Evolutionary conservation across 2,888 invertebrate genomes (phyloP).

Genomic region (Crocallis elinguaria): DNA sequence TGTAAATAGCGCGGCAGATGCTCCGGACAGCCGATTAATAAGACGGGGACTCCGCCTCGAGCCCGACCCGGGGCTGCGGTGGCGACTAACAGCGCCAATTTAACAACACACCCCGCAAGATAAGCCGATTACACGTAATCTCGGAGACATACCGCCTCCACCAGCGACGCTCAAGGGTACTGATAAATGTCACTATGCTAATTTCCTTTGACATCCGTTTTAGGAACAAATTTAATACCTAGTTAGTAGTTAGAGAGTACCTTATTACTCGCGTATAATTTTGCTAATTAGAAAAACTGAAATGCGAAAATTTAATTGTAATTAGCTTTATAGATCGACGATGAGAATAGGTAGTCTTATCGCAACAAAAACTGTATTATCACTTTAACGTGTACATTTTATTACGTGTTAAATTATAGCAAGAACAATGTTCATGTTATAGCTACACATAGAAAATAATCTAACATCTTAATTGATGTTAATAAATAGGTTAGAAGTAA

Average conservation of each 20-base stretch:
- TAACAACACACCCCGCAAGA: conserved; percentile 61
- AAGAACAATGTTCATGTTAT: conserved; percentile 30
- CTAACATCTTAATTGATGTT: conserved; percentile 46
- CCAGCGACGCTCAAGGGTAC: conserved; percentile 27
- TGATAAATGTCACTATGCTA: conserved; percentile 53
- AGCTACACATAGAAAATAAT: conserved; percentile 38
- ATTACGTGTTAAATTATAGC: conserved; percentile 30
- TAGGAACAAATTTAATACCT: conserved; percentile 33
- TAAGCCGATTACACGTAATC: conserved; percentile 69
- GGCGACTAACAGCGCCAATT: conserved; percentile 54
- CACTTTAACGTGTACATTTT: conserved; percentile 18
- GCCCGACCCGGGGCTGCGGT: conserved; percentile 26
- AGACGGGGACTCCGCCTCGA: conserved; percentile 70
- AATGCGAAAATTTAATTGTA: conserved; percentile 1
- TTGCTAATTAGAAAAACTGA: conserved; percentile 13
- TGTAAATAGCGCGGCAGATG: conserved; percentile 77
- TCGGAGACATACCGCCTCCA: conserved; percentile 57
- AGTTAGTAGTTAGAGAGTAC: not conserved
- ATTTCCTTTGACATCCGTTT: conserved; percentile 46
- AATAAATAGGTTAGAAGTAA: conserved; percentile 25
- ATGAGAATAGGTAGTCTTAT: conserved; percentile 17
- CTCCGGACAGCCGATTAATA: conserved; percentile 83
- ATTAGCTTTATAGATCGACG: conserved; percentile 2
- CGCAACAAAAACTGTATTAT: conserved; percentile 7
- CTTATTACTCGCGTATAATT: too few species aligned